Conservation (phyloP, 2,113 vertebrate species). For the Eupsittula cactorum region DNA sequence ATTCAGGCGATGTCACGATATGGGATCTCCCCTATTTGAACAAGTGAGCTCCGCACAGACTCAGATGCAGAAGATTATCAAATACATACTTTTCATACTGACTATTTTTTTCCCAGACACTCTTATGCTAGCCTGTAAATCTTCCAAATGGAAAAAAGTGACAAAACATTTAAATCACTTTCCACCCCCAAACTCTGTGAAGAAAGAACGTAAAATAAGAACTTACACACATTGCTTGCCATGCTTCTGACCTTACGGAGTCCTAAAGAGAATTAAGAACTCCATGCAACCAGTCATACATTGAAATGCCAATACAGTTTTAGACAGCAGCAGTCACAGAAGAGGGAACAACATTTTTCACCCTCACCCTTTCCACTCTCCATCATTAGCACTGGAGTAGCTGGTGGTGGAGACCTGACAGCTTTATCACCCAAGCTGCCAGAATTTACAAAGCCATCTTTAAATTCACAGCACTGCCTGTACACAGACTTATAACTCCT, state of each 20-base stretch:
- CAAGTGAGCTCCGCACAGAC: not conserved
- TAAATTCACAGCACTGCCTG: slow-evolving; percentile 29
- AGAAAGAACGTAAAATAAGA: not conserved
- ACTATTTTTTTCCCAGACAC: not conserved
- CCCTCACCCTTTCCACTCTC: not conserved
- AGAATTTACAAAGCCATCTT: slow-evolving; percentile 36
- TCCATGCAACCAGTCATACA: not conserved
- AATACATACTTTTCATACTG: not conserved
- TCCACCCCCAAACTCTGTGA: not conserved
- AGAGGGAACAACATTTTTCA: not conserved
- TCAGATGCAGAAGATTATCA: not conserved
- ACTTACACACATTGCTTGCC: not conserved
- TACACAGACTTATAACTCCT: not conserved
- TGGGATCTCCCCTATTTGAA: rapidly evolving
- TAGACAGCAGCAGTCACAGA: not conserved
- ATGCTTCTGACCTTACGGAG: not conserved
- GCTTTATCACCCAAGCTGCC: slow-evolving; percentile 49
- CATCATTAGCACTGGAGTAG: not conserved
- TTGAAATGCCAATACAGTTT: not conserved
- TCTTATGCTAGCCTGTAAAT: not conserved
- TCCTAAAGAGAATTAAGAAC: not conserved
- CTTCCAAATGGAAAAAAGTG: not conserved
- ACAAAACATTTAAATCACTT: not conserved
- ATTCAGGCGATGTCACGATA: not conserved
- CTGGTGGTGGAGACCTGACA: slow-evolving; percentile 29